These are phyloP conservation scores for Erynnis tages DNA, from an alignment of 2,888 invertebrate species.

Conservation along the genomic window DNA sequence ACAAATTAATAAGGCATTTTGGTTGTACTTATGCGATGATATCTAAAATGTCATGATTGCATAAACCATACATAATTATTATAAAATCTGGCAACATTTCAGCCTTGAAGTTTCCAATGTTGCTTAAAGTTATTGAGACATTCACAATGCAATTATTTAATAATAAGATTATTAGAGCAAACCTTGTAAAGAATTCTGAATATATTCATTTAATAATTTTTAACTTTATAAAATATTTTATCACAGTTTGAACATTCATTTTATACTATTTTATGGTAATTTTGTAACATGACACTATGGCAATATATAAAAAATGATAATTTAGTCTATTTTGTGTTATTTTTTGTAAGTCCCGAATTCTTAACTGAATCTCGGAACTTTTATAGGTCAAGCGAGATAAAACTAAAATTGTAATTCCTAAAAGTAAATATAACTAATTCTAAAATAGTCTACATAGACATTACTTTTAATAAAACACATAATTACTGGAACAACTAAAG, in stretches of 20 bases:
- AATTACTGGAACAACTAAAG: constrained; percentile 8
- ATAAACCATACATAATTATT: not conserved
- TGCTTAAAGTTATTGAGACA: too few species aligned
- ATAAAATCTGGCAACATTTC: not conserved
- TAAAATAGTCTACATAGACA: not conserved
- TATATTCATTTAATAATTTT: too few species aligned
- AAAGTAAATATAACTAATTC: too few species aligned
- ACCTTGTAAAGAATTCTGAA: too few species aligned
- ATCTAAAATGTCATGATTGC: not conserved
- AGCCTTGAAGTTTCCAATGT: not conserved
- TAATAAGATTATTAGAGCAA: too few species aligned
- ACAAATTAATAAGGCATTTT: too few species aligned
- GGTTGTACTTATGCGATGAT: too few species aligned
- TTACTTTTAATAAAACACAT: not conserved
- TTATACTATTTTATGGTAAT: not conserved
- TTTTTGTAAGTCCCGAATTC: too few species aligned
- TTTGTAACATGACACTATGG: not conserved
- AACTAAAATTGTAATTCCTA: too few species aligned
- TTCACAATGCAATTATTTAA: too few species aligned
- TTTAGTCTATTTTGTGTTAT: not conserved
- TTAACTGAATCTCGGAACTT: too few species aligned
- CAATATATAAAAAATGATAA: not conserved
- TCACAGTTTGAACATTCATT: constrained; percentile 5
- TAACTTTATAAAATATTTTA: not conserved
- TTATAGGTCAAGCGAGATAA: too few species aligned